Base-by-base conservation (phyloP, 2,113 vertebrate genomes). In the Gadus chalcogrammus region DNA sequence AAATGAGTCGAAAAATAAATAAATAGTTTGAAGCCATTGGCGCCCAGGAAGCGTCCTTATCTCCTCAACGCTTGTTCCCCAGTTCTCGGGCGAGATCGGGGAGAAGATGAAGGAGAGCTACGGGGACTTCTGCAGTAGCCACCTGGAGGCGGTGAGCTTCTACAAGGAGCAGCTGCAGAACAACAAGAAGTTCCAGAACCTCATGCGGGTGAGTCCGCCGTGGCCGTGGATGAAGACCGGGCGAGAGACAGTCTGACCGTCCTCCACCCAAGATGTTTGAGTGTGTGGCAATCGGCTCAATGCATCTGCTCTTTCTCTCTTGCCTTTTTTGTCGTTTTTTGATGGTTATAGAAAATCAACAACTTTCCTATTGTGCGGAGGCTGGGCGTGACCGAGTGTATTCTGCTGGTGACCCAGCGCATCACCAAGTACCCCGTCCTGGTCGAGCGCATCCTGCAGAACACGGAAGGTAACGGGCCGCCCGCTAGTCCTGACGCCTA, bases 391-490 rank as follows among this genome's bases (percentile, higher is more conserved):
- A 93, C 93, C 0, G 97, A 99, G 65, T 99, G 96, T 15, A 94
- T 97, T 72, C 91, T 99, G 0, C 87, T 99, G 16, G 95, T 99
- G 1, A 98, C 97, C 0, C 97, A 99, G 77, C 95, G 97, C 72
- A 95, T 99, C 77, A 99, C 94, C 66, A 99, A 99, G 70, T 99
- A 99, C 68, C 97, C 97, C 0, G 95, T 97, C 0, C 85, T 99
- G 53, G 90, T 99, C 84, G 96, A 99, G 56, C 92, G 97, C 0
- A 93, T 99, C 48, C 84, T 98, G 6, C 94, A 95, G 65, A 95
- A 97, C 79, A 97, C 96, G 0, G 92, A 95, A 93, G 97, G 97
- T 98, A 67, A 1, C 31, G 11, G 0, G 3, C 53, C 0, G 16
- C 35, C 15, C n/a, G 4, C 31, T 35, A 3, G 4, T 4, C 31